phyloP scores from a whole-genome alignment of 2,797 vertebrate genomes.

The Micropoecilia bifurca region DNA sequence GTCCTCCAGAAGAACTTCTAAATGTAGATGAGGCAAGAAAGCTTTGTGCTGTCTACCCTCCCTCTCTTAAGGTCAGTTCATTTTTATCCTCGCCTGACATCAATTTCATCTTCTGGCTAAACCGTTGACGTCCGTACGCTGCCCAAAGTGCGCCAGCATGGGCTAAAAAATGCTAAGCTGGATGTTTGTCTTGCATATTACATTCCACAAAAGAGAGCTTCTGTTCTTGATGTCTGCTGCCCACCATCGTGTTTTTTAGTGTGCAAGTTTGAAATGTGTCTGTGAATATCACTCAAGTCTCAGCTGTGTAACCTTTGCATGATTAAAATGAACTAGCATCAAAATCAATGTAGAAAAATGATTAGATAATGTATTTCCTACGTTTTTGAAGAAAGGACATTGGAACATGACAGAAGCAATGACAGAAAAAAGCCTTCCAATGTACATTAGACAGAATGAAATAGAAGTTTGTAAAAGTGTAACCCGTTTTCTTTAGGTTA shows the following conservation, averaged over 20 bases:
- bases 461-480: background rate
- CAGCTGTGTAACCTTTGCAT: too few relatives aligned
- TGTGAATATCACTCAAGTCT: background rate
- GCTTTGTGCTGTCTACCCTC: background rate
- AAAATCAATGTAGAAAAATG: background rate
- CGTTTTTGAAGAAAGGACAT: too few relatives aligned
- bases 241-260: background rate
- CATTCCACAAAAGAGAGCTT: slow-evolving; percentile 4
- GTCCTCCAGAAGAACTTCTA: background rate
- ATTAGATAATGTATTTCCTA: background rate
- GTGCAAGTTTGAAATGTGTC: background rate
- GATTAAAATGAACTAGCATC: background rate
- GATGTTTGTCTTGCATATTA: slow-evolving; percentile 1
- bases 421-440: background rate
- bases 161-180: background rate
- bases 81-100: slow-evolving; percentile 5
- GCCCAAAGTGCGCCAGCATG: background rate
- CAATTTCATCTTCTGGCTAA: slow-evolving; percentile 5
- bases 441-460: background rate
- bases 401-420: background rate
- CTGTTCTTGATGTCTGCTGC: background rate
- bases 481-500: too few relatives aligned
- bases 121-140: background rate
- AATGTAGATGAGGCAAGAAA: background rate
- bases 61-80: slow-evolving; percentile 7